Conservation (phyloP, 2,888 invertebrate species). For the Ormyrus thymus region DNA sequence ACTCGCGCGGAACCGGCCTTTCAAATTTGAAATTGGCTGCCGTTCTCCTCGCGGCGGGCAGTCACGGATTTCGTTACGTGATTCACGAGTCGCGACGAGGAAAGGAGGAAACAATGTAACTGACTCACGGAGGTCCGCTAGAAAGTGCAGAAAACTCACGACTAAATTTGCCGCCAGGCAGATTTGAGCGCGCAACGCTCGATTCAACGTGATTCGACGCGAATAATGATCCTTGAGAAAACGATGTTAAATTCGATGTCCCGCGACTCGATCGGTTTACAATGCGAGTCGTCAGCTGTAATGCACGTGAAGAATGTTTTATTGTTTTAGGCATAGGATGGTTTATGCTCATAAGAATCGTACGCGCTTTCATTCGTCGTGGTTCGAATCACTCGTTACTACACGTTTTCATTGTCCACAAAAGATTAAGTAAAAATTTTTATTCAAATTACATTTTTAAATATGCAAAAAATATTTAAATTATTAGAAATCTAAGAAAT, state of each 20-base stretch:
- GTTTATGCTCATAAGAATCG: too few species aligned
- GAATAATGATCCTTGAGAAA: not conserved
- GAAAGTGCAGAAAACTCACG: conserved; percentile 27
- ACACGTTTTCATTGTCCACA: too few species aligned
- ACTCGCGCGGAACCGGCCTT: not conserved
- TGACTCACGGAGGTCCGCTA: conserved; percentile 30
- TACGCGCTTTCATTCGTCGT: too few species aligned
- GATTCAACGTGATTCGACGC: conserved; percentile 6
- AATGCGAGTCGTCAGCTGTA: conserved; percentile 21
- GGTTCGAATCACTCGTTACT: too few species aligned
- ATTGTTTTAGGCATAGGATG: too few species aligned
- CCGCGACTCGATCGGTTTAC: not conserved
- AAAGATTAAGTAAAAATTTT: too few species aligned
- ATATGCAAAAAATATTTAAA: too few species aligned
- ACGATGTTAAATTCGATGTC: not conserved
- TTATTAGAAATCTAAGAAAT: too few species aligned
- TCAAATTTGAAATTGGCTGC: conserved; percentile 14
- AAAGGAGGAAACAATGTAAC: conserved; percentile 39
- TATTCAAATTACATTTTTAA: too few species aligned
- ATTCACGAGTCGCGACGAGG: conserved; percentile 29
- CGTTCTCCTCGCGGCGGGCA: not conserved
- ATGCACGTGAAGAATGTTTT: not conserved
- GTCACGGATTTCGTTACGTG: conserved; percentile 24
- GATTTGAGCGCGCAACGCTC: not conserved
- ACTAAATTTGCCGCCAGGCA: not conserved